Evolutionary conservation across 1,140 invertebrate genomes (phyloP).

Genomic region (Diuraphis noxia): DNA sequence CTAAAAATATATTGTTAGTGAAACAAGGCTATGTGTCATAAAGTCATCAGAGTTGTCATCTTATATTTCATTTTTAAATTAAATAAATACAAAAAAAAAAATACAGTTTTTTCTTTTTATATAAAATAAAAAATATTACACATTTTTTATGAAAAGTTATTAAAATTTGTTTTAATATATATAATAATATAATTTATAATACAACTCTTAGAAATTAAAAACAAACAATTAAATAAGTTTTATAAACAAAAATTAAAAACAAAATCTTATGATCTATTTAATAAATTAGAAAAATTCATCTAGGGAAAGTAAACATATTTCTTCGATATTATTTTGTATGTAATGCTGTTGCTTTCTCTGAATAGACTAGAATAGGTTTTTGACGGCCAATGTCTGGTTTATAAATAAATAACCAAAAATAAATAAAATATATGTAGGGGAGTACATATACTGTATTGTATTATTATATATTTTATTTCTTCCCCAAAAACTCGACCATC

Average conservation of each 20-base stretch:
- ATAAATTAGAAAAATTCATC: constrained; percentile 57
- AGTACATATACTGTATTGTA: constrained; percentile 31
- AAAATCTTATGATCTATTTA: constrained; percentile 55
- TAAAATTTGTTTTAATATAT: constrained; percentile 49
- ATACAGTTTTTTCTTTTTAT: constrained; percentile 47
- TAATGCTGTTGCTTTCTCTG: constrained; percentile 55
- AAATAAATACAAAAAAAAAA: constrained; percentile 53
- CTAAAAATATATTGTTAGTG: constrained; percentile 51
- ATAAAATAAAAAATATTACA: constrained; percentile 54
- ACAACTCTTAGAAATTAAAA: constrained; percentile 55
- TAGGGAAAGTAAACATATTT: constrained; percentile 54
- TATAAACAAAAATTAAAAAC: constrained; percentile 55
- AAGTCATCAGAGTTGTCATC: constrained; percentile 45
- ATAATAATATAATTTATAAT: constrained; percentile 54
- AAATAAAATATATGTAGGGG: constrained; percentile 31
- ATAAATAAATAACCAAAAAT: constrained; percentile 37
- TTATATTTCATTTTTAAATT: constrained; percentile 48
- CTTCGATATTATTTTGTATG: constrained; percentile 54
- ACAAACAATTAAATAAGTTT: constrained; percentile 51
- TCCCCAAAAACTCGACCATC: constrained; percentile 67
- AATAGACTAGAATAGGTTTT: constrained; percentile 57
- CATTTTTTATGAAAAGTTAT: constrained; percentile 45
- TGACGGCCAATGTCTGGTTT: constrained; percentile 36
- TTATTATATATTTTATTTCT: constrained; percentile 55
- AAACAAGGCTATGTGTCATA: constrained; percentile 45